Conservation (phyloP, 1,140 invertebrate species). For the Sinonovacula constricta region DNA sequence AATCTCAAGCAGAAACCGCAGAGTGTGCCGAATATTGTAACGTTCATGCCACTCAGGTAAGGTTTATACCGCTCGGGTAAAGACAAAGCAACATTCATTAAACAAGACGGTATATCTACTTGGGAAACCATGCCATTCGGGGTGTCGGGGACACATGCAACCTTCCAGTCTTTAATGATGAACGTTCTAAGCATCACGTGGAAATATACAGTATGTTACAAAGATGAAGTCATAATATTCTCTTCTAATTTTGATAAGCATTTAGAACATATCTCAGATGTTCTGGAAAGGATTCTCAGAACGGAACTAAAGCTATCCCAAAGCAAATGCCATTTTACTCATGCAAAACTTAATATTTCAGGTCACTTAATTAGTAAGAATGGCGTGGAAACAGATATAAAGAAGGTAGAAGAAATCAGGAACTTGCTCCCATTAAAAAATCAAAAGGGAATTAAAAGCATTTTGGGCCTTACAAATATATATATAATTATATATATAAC, state of each 20-base stretch:
- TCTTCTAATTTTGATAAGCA: constrained; percentile 76
- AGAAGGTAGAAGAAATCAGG: too few species aligned
- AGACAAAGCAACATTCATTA: constrained; percentile 10
- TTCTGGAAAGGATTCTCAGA: constrained; percentile 73
- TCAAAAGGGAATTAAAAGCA: too few species aligned
- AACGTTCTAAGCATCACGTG: constrained; percentile 34
- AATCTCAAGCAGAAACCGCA: background rate
- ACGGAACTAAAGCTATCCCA: constrained; percentile 77
- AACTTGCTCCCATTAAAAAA: too few species aligned
- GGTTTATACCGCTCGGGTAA: constrained; percentile 33
- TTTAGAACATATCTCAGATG: constrained; percentile 66
- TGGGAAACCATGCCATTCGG: constrained; percentile 72
- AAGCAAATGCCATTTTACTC: constrained; percentile 75
- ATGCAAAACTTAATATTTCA: constrained; percentile 28
- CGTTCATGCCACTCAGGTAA: constrained; percentile 25
- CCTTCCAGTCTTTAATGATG: constrained; percentile 80
- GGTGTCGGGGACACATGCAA: constrained; percentile 69
- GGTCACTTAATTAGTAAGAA: constrained; percentile 32
- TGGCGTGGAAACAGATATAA: constrained; percentile 6
- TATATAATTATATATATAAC: too few species aligned
- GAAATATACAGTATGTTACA: constrained; percentile 30
- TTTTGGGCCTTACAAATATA: too few species aligned
- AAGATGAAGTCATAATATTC: constrained; percentile 57
- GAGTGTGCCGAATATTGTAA: background rate
- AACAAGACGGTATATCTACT: constrained; percentile 12